phyloP scores from a whole-genome alignment of 2,113 vertebrate species.

The Odocoileus virginianus region DNA sequence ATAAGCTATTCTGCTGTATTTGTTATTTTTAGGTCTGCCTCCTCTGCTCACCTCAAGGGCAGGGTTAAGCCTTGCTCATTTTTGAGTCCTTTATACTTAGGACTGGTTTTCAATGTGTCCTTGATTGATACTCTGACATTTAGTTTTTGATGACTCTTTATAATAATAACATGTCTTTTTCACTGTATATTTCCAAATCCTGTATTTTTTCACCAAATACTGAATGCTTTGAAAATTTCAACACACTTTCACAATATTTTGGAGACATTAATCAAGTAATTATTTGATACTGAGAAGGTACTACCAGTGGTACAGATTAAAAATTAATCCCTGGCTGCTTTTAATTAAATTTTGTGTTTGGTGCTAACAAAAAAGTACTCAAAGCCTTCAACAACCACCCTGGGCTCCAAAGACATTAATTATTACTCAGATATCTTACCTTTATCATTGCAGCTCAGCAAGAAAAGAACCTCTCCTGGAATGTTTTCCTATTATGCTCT shows the following conservation, averaged over 20 bases:
- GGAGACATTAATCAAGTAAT: background rate
- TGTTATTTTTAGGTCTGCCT: background rate
- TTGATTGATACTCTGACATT: background rate
- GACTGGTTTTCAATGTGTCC: background rate
- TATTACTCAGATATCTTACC: background rate
- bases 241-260: background rate
- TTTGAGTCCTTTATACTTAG: background rate
- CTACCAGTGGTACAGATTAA: background rate
- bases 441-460: background rate
- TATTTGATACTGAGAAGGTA: background rate
- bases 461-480: background rate
- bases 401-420: background rate
- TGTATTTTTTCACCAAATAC: background rate
- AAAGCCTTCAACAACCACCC: background rate
- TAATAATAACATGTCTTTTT: background rate
- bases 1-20: background rate
- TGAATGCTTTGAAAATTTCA: background rate
- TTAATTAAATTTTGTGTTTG: background rate
- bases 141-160: background rate
- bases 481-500: background rate
- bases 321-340: background rate
- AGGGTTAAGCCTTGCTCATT: background rate
- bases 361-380: background rate
- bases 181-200: background rate
- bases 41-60: background rate